Percentiles rank a stretch among this genome's conserved stretches.
Evolutionary conservation across 1,140 invertebrate genomes (phyloP).

Genomic region (Linepithema humile): DNA sequence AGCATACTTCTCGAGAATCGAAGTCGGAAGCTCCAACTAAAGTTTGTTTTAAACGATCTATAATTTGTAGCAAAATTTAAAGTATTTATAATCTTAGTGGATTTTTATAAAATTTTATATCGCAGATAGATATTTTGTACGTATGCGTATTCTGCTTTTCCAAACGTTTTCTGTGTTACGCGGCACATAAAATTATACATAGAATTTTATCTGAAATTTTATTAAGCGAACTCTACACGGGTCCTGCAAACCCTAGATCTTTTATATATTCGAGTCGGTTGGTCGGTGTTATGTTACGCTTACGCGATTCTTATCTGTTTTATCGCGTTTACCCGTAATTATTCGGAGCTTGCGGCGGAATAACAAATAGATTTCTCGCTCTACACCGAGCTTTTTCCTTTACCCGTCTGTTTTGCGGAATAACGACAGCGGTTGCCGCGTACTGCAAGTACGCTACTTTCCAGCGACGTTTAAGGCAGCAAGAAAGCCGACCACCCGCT

Average conservation of each 20-base stretch:
- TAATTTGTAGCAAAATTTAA: too few relatives aligned
- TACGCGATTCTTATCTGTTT: not conserved
- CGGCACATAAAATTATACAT: too few relatives aligned
- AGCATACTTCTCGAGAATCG: too few relatives aligned
- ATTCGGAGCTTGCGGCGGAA: conserved; percentile 14
- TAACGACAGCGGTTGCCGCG: conserved; percentile 48
- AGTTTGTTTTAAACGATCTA: too few relatives aligned
- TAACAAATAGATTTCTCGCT: conserved; percentile 50
- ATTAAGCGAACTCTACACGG: not conserved
- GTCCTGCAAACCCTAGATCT: too few relatives aligned
- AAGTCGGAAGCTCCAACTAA: too few relatives aligned
- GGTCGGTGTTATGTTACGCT: not conserved
- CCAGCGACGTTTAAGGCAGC: conserved; percentile 43
- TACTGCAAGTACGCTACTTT: conserved; percentile 54
- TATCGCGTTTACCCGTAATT: conserved; percentile 22
- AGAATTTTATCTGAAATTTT: not conserved
- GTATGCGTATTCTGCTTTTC: too few relatives aligned
- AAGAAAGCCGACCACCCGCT: conserved; percentile 45
- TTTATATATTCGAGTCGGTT: not conserved
- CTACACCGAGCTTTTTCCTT: not conserved
- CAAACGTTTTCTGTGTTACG: too few relatives aligned
- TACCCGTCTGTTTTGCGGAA: conserved; percentile 39
- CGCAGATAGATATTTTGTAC: not conserved
- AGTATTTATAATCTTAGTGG: not conserved
- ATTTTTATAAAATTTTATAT: not conserved